Evolutionary conservation across 2,113 vertebrate species (phyloP).

Genomic region (Pluvialis apricaria): DNA sequence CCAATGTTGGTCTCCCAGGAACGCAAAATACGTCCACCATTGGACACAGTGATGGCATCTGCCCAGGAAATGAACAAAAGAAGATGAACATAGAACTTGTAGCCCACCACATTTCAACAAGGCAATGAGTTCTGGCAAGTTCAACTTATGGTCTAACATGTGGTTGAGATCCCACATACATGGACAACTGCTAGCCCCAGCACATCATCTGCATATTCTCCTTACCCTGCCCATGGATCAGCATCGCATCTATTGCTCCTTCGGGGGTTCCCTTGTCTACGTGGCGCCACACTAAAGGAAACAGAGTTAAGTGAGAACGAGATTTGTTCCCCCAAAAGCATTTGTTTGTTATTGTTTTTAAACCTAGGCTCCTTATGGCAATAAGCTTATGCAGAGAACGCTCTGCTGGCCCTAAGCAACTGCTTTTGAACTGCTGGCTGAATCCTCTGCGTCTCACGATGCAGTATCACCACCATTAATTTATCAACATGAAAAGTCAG

Average conservation of each 20-base stretch:
- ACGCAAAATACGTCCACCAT: constrained; percentile 84
- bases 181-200: fast-evolving
- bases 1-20: constrained; percentile 94
- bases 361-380: fast-evolving
- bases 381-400: fast-evolving
- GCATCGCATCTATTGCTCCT: constrained; percentile 83
- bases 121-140: neutral
- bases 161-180: fast-evolving
- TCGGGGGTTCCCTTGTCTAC: constrained; percentile 88
- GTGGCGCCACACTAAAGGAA: constrained; percentile 88
- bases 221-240: constrained; percentile 89
- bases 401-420: neutral
- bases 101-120: neutral
- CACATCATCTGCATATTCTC: fast-evolving
- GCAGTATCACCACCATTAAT: fast-evolving
- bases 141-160: fast-evolving
- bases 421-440: fast-evolving
- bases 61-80: neutral
- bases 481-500: fast-evolving
- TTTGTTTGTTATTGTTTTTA: fast-evolving
- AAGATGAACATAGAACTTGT: fast-evolving
- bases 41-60: constrained; percentile 90
- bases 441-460: neutral
- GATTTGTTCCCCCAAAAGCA: fast-evolving
- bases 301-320: fast-evolving